Percentiles rank a stretch among this genome's conserved stretches.
These are phyloP conservation scores for Ceuthmochares aereus DNA, from an alignment of 2,113 vertebrate genomes.

Conservation along the genomic window DNA sequence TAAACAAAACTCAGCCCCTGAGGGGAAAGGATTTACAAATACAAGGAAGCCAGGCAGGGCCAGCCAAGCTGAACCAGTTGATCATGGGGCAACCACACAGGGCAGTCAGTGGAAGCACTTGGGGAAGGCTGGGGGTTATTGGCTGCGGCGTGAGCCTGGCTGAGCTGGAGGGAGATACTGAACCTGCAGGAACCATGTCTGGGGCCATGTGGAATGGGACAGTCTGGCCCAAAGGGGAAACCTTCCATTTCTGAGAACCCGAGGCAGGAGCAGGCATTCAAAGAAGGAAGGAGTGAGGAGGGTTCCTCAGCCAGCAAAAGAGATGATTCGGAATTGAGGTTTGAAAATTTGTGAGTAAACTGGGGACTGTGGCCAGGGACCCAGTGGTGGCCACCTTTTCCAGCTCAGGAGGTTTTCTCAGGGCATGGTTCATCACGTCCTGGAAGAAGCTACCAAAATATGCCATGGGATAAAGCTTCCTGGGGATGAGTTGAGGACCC, in stretches of 20 bases:
- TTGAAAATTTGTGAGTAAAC: not conserved
- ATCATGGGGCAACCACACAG: not conserved
- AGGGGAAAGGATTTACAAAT: not conserved
- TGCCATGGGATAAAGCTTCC: not conserved
- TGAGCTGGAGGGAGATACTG: not conserved
- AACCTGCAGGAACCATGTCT: accelerated
- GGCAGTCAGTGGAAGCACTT: not conserved
- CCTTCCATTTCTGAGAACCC: not conserved
- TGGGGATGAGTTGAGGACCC: accelerated
- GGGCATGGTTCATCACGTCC: not conserved
- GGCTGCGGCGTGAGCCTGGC: not conserved
- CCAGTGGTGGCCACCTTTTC: accelerated
- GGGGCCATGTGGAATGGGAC: not conserved
- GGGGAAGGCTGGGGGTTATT: accelerated
- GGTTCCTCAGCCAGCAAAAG: not conserved
- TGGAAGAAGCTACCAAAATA: not conserved
- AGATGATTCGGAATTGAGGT: not conserved
- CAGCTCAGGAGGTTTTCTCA: not conserved
- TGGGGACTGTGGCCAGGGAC: accelerated
- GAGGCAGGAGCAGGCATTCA: not conserved
- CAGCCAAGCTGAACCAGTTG: not conserved
- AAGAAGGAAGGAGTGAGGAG: not conserved
- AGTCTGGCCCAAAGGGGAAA: not conserved
- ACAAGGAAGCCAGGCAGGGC: not conserved
- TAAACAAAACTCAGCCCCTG: not conserved